A percentile compares a stretch with the other conserved stretches of the same genome.
These are phyloP conservation scores for Heliothis peltigera DNA, from an alignment of 2,888 invertebrate genomes.

Conservation along the genomic window DNA sequence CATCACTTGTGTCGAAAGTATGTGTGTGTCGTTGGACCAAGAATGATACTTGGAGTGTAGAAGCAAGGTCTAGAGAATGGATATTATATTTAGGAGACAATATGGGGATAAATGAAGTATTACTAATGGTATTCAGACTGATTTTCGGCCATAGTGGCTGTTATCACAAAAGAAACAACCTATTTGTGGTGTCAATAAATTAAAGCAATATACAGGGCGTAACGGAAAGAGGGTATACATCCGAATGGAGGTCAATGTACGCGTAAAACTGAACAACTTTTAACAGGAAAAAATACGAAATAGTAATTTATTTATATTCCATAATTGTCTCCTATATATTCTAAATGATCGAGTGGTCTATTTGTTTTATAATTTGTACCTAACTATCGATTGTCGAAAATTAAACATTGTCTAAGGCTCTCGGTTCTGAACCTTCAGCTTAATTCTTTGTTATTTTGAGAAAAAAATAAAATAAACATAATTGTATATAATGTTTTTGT, in stretches of 20 bases:
- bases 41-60: constrained; percentile 65
- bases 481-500: constrained; percentile 79
- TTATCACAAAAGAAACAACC: too few relatives aligned
- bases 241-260: too few relatives aligned
- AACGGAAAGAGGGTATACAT: too few relatives aligned
- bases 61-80: constrained; percentile 61
- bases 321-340: constrained; percentile 34
- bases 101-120: too few relatives aligned
- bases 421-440: constrained; percentile 87
- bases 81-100: constrained; percentile 33
- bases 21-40: constrained; percentile 75
- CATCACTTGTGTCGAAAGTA: constrained; percentile 68
- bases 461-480: constrained; percentile 81
- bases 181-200: too few relatives aligned
- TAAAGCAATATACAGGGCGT: too few relatives aligned
- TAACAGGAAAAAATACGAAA: too few relatives aligned
- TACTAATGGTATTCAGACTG: too few relatives aligned
- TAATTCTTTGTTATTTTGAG: constrained; percentile 87
- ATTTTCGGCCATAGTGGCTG: too few relatives aligned
- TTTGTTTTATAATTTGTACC: constrained; percentile 65
- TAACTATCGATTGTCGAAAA: constrained; percentile 70
- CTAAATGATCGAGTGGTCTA: constrained; percentile 42
- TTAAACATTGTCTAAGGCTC: constrained; percentile 74
- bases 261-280: too few relatives aligned
- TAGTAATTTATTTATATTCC: background rate